These are phyloP conservation scores for Xanthostigma xanthostigma DNA, from an alignment of 2,888 invertebrate genomes.

Conservation along the genomic window DNA sequence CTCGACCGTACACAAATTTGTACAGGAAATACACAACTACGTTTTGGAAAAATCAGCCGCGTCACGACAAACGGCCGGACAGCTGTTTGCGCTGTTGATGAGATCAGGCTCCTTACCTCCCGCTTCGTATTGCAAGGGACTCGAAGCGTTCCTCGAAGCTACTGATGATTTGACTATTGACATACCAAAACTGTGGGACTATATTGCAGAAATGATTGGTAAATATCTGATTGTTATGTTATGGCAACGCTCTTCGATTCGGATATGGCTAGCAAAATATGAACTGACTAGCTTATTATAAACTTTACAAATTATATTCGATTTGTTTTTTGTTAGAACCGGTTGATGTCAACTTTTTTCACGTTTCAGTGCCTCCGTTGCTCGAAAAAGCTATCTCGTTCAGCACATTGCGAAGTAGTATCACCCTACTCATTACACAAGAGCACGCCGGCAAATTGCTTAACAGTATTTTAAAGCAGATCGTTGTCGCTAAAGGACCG, in stretches of 20 bases:
- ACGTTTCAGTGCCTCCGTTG: slow-evolving; percentile 33
- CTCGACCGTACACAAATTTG: slow-evolving; percentile 17
- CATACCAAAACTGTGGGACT: slow-evolving; percentile 71
- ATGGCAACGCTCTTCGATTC: too few species aligned
- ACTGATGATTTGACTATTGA: slow-evolving; percentile 67
- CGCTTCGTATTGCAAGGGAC: slow-evolving; percentile 33
- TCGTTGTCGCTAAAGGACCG: slow-evolving; percentile 40
- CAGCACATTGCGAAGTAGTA: slow-evolving; percentile 20
- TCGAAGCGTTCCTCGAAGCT: slow-evolving; percentile 45
- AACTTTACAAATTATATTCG: too few species aligned
- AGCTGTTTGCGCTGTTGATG: slow-evolving; percentile 36
- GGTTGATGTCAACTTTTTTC: slow-evolving; percentile 8
- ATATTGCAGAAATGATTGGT: slow-evolving; percentile 58
- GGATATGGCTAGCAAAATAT: background rate
- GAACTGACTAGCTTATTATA: background rate
- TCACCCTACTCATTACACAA: slow-evolving; percentile 18
- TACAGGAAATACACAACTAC: slow-evolving; percentile 23
- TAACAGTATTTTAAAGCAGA: slow-evolving; percentile 38
- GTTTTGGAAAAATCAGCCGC: slow-evolving; percentile 30
- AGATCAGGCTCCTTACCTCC: slow-evolving; percentile 29
- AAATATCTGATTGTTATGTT: slow-evolving; percentile 2
- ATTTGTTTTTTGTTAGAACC: slow-evolving; percentile 6
- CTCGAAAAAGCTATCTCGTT: slow-evolving; percentile 32
- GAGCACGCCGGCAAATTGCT: slow-evolving; percentile 33
- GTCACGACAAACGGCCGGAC: slow-evolving; percentile 31